phyloP scores from a whole-genome alignment of 30 jellyfish, hydroid and myxozoan species.

The Euphysa ruthae region DNA sequence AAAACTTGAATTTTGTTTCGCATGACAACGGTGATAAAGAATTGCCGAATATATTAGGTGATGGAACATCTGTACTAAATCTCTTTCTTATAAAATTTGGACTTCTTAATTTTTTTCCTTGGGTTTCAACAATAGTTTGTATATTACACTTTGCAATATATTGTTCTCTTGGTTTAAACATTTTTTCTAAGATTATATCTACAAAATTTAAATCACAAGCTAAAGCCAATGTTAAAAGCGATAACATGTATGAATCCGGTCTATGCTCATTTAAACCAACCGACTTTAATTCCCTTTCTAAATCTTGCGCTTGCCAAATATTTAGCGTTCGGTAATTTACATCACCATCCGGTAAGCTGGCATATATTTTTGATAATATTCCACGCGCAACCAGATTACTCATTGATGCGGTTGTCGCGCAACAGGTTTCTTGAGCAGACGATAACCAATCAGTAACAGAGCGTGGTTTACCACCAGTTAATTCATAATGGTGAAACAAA shows the following conservation, averaged over 20 bases:
- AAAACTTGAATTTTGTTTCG: too few species aligned
- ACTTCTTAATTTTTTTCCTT: constrained; percentile 62
- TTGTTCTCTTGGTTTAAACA: constrained; percentile 65
- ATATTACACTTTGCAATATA: constrained; percentile 73
- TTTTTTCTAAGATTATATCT: constrained; percentile 61
- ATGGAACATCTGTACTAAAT: constrained; percentile 22
- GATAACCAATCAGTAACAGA: background rate
- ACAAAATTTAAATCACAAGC: constrained; percentile 81
- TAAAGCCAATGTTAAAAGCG: constrained; percentile 69
- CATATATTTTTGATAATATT: constrained; percentile 54
- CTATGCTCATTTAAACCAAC: constrained; percentile 62
- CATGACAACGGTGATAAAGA: too few species aligned
- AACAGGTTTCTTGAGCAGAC: background rate
- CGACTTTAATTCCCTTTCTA: constrained; percentile 68
- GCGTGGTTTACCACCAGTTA: background rate
- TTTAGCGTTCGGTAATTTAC: constrained; percentile 61
- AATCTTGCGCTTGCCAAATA: constrained; percentile 42
- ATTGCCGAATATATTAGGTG: too few species aligned
- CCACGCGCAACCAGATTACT: constrained; percentile 42
- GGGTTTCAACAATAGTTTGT: constrained; percentile 80
- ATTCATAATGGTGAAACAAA: background rate
- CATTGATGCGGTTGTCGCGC: constrained; percentile 25
- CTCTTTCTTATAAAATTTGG: constrained; percentile 74
- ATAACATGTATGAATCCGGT: constrained; percentile 83
- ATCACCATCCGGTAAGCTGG: constrained; percentile 61